These are phyloP conservation scores for Tangara arthus DNA, from an alignment of 2,797 vertebrate species.

Conservation along the genomic window DNA sequence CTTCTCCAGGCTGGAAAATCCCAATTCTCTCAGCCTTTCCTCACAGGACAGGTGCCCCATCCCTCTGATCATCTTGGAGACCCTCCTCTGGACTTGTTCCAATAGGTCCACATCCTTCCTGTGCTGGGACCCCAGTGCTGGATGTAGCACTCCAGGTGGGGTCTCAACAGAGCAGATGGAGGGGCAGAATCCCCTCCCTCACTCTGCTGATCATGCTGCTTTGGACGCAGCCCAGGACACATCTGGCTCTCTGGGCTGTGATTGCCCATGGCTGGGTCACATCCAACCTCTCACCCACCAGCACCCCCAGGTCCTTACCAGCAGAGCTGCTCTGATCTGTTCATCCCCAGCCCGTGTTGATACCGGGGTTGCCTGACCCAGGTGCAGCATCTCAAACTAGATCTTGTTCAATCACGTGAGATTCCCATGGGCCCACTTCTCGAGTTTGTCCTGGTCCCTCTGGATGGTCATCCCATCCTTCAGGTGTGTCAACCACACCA, in stretches of 20 bases:
- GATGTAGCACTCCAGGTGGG: neutral
- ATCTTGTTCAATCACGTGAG: neutral
- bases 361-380: rapidly evolving
- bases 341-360: neutral
- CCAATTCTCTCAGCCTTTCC: neutral
- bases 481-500: neutral
- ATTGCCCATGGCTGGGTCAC: neutral
- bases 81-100: neutral
- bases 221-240: neutral
- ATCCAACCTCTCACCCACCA: neutral
- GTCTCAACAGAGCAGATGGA: neutral
- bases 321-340: neutral
- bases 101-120: neutral
- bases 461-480: neutral
- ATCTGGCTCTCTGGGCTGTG: neutral
- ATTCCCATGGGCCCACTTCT: neutral
- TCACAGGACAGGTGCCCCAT: neutral
- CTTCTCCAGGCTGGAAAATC: neutral
- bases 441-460: neutral
- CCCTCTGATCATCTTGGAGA: neutral
- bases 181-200: neutral
- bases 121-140: neutral
- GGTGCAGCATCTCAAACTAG: neutral
- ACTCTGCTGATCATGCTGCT: neutral
- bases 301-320: neutral